These are phyloP conservation scores for Tricholaema leucomelas DNA, from an alignment of 2,113 vertebrate genomes.

Conservation along the genomic window DNA sequence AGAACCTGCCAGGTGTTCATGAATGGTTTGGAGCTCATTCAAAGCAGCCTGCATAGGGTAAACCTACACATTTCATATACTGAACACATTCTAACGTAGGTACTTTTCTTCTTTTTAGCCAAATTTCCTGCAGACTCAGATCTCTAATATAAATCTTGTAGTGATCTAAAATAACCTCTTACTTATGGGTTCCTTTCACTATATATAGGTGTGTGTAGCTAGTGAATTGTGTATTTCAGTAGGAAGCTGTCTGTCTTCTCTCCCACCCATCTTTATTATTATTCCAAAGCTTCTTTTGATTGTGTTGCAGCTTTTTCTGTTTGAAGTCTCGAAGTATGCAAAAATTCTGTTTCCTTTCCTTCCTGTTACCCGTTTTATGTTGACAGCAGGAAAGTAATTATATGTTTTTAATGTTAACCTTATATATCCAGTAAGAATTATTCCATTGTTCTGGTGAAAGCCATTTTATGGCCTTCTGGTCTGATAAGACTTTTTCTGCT, in stretches of 20 bases:
- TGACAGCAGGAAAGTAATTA: constrained; percentile 28
- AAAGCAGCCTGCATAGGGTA: neutral
- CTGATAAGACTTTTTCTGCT: neutral
- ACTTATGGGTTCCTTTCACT: neutral
- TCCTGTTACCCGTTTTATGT: constrained; percentile 36
- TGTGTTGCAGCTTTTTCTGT: constrained; percentile 28
- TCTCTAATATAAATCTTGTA: neutral
- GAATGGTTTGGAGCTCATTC: neutral
- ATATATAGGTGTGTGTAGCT: neutral
- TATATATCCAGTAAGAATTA: neutral
- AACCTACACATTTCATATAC: neutral
- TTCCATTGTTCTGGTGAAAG: constrained; percentile 22
- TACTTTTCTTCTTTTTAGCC: neutral
- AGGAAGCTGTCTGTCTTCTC: constrained; percentile 2
- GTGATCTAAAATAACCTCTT: neutral
- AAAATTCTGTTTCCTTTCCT: constrained; percentile 53
- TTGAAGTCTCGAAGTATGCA: constrained; percentile 43
- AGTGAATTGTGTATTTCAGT: neutral
- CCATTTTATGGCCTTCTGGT: neutral
- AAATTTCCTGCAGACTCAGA: neutral
- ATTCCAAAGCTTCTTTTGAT: constrained; percentile 14
- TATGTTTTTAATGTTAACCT: neutral
- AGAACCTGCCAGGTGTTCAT: neutral
- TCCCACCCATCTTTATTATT: constrained; percentile 22
- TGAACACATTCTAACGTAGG: neutral